Conservation (phyloP, 2,888 invertebrate genomes). For the Therioaphis trifolii region DNA sequence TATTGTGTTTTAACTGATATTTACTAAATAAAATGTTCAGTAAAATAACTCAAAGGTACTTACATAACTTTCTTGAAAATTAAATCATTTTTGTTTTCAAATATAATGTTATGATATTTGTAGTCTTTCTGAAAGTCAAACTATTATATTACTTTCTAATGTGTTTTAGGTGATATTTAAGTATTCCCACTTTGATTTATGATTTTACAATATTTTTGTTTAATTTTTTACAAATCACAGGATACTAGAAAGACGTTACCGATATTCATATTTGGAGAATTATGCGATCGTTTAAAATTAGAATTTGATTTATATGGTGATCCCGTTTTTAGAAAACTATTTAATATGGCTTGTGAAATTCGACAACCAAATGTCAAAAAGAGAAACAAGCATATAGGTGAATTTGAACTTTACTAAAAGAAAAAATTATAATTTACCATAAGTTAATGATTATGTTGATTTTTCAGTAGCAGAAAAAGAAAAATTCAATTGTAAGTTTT, state of each 20-base stretch:
- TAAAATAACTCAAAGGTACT: too few relatives aligned
- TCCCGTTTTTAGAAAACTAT: constrained; percentile 19
- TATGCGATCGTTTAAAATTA: not conserved
- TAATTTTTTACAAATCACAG: too few relatives aligned
- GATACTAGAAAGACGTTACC: constrained; percentile 19
- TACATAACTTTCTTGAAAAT: too few relatives aligned
- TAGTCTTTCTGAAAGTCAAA: too few relatives aligned
- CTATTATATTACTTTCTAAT: too few relatives aligned
- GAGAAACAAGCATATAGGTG: constrained; percentile 28
- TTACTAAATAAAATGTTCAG: too few relatives aligned
- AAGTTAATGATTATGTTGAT: not conserved
- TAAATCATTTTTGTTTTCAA: too few relatives aligned
- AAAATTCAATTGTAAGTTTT: constrained; percentile 15
- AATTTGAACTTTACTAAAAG: not conserved
- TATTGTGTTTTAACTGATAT: too few relatives aligned
- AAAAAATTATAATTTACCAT: not conserved
- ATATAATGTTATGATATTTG: too few relatives aligned
- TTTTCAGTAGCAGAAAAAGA: constrained; percentile 19
- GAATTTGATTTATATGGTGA: constrained; percentile 24
- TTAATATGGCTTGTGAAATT: not conserved
- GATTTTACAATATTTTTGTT: too few relatives aligned
- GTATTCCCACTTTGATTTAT: too few relatives aligned
- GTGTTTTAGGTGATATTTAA: too few relatives aligned
- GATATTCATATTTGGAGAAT: constrained; percentile 29
- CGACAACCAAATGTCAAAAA: constrained; percentile 30